These are phyloP conservation scores for Polylopha cassiicola DNA, from an alignment of 2,888 invertebrate species.

Conservation along the genomic window DNA sequence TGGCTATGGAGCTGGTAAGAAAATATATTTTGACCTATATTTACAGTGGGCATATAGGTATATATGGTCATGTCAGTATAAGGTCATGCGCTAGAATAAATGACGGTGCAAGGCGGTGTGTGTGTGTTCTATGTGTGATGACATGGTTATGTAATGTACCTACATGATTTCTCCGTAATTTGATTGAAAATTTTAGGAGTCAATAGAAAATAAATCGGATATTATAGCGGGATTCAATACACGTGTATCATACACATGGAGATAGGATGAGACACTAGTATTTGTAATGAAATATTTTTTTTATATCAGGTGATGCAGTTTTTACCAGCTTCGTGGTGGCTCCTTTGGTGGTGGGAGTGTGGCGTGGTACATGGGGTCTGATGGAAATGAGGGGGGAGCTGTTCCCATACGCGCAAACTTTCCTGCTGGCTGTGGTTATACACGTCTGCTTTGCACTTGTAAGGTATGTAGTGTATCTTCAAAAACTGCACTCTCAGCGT, in stretches of 20 bases:
- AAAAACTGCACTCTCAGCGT: background rate
- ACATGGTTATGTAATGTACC: too few species aligned
- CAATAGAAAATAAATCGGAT: background rate
- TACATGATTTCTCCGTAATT: too few species aligned
- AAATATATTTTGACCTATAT: background rate
- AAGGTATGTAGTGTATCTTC: slow-evolving; percentile 46
- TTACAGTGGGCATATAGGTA: background rate
- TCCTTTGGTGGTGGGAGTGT: slow-evolving; percentile 88
- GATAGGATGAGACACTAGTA: too few species aligned
- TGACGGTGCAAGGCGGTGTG: too few species aligned
- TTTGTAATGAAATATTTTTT: too few species aligned
- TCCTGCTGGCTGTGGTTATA: slow-evolving; percentile 69
- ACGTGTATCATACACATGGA: too few species aligned
- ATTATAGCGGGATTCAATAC: too few species aligned
- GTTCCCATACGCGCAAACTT: slow-evolving; percentile 70
- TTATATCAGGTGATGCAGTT: slow-evolving; percentile 49
- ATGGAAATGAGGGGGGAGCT: slow-evolving; percentile 83
- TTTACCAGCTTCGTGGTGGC: slow-evolving; percentile 77
- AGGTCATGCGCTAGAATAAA: too few species aligned
- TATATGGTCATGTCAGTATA: too few species aligned
- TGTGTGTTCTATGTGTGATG: too few species aligned
- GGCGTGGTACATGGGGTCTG: slow-evolving; percentile 90
- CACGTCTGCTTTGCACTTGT: slow-evolving; percentile 76
- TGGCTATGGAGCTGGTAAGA: slow-evolving; percentile 46
- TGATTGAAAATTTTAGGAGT: too few species aligned